Evolutionary conservation across 2,797 vertebrate species (phyloP), one percentile per base, ranked within the genome.

Genomic region (Girardinus metallicus): DNA sequence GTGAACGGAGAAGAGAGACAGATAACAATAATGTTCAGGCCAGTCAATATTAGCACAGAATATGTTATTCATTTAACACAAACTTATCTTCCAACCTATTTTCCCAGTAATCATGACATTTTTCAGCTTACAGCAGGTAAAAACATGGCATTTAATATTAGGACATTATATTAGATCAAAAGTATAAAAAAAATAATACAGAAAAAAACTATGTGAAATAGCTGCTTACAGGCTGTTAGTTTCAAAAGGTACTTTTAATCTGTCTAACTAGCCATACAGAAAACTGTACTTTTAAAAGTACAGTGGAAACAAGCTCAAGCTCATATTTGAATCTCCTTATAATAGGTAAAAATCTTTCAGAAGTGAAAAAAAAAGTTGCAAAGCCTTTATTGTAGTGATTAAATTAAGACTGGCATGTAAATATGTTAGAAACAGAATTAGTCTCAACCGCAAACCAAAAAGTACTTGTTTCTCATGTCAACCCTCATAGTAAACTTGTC

Each of bases 401-500:
- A n/a, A 44, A 44, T 16, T 44, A 13, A 44, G 41, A n/a, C 39
- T 71, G 41, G 41, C 11, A 71, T 29, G 23, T 43, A 71, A 71
- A 71, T 43, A 71, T 44, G 68, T 71, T 44, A 29, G 75, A 86
- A 3, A 55, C 80, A 75, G 85, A 79, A 81, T 80, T 84, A n/a
- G 81, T 81, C 71, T 83, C 53, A 79, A 72, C 44, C 81, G 79
- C n/a, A 78, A 80, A 73, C 86, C 81, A 81, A 43, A 79, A 80
- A 85, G 66, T 53, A 43, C 78, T 47, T 73, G 71, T 79, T 78
- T 83, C 64, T 80, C 82, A 81, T 44, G 49, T 74, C 60, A 74
- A 51, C 43, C 79, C 21, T 10, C 70, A 43, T 53, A 51, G 49
- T 46, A 66, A 62, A 34, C 39, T 72, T 74, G n/a, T 57, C 57